Conservation (phyloP, 2,797 vertebrate species). For the Poliocrania exsul region DNA sequence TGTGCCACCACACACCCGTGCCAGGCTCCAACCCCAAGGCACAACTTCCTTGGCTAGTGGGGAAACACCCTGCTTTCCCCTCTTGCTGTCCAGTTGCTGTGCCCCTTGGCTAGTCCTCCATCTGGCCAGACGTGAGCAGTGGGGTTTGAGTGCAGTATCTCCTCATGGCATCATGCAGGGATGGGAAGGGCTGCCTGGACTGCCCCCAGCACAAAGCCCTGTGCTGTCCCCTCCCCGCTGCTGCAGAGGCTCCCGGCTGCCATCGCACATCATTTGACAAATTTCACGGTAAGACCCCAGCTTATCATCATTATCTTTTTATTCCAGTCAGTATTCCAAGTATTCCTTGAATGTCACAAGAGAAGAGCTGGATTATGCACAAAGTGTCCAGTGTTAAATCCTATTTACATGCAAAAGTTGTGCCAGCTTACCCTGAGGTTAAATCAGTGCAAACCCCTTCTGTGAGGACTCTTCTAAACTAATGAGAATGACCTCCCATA, state of each 20-base stretch:
- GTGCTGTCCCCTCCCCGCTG: not conserved
- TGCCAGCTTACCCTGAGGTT: constrained; percentile 59
- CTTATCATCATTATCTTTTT: constrained; percentile 9
- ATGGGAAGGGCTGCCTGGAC: not conserved
- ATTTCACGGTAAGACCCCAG: not conserved
- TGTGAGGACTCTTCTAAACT: constrained; percentile 56
- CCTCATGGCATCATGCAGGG: not conserved
- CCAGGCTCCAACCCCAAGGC: not conserved
- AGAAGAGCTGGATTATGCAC: constrained; percentile 31
- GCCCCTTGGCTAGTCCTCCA: not conserved
- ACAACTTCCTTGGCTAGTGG: not conserved
- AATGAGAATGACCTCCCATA: constrained; percentile 62
- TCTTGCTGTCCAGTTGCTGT: not conserved
- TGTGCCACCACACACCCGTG: not conserved
- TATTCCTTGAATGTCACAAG: constrained; percentile 39
- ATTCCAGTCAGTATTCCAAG: constrained; percentile 22
- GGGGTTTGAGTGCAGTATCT: not conserved
- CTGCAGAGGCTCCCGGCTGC: not conserved
- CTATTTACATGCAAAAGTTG: constrained; percentile 68
- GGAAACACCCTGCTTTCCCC: not conserved
- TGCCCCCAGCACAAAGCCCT: not conserved
- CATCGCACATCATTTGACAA: not conserved
- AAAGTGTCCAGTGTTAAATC: constrained; percentile 44
- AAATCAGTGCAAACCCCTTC: constrained; percentile 56
- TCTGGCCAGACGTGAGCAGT: not conserved